Evolutionary conservation across 1,140 invertebrate genomes (phyloP), one percentile per base, ranked within the genome.

Genomic region (Scaptomyza graminum): DNA sequence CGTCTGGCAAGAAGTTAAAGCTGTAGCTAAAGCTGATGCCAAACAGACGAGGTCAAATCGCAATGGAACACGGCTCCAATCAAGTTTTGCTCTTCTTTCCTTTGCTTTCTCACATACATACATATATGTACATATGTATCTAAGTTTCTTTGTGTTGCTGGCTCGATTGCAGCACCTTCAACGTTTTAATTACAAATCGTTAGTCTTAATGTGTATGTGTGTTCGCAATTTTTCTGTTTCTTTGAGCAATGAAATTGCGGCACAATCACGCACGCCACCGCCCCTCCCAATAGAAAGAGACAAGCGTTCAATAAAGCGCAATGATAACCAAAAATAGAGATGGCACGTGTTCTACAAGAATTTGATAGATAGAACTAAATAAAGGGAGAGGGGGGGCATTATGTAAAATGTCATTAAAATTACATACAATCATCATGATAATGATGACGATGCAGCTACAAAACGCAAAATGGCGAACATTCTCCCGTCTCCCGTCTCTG

Each of bases 191-290:
- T 74, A 78, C 62, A 39, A 13, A 37, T 44, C 47, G 41, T 56
- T 18, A 41, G n/a, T 37, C 0, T 7, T n/a, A 31, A 61, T 44
- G 11, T 22, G 25, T 46, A 47, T 57, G 39, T 51, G 16, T 39
- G 46, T 71, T 49, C 52, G 61, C n/a, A 39, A 54, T 51, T 16
- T 46, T 41, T 54, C 44, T 49, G 44, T 63, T 37, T 2, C 8
- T 66, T 76, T 77, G 69, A 80, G 77, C 74, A 81, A 81, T 85
- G 74, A 75, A 87, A 85, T 87, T 87, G 64, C 60, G 76, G 70
- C 57, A 74, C 49, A 74, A 74, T 77, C 55, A 69, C 55, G 68
- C 76, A 31, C 28, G 28, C 3, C 5, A 5, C 28, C 28, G 28
- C 28, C 4, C 28, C 4, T 31, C 28, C 28, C 5, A 5, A 31